Percentiles rank a stretch among this genome's conserved stretches.
Conservation (phyloP, 1,140 invertebrate genomes). For the Zophobas atratus region DNA sequence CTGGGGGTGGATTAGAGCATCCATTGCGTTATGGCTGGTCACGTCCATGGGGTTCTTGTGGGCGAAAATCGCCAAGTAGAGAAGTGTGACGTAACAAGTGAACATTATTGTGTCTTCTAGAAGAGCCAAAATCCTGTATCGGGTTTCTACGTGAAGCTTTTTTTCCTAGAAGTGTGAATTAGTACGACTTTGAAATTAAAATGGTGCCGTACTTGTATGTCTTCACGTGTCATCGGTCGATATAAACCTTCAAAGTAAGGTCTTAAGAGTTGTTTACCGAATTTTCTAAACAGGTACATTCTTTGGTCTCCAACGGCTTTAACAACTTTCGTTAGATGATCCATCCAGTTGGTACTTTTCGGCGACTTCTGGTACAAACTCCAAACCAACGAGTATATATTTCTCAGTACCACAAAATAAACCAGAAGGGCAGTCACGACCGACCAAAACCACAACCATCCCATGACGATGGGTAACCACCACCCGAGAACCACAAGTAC, state of each 20-base stretch:
- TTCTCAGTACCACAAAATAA: conserved; percentile 56
- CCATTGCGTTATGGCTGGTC: conserved; percentile 51
- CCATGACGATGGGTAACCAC: conserved; percentile 54
- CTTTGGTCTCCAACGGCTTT: conserved; percentile 22
- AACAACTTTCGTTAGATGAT: neutral
- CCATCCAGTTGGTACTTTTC: conserved; percentile 27
- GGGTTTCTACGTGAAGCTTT: conserved; percentile 1
- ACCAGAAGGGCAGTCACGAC: conserved; percentile 46
- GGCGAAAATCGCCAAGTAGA: conserved; percentile 56
- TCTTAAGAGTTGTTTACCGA: conserved; percentile 53
- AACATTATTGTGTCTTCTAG: conserved; percentile 59
- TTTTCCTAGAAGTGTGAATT: conserved; percentile 27
- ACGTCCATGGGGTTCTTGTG: conserved; percentile 51
- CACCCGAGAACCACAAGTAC: conserved; percentile 57
- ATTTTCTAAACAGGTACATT: conserved; percentile 20
- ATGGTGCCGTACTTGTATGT: conserved; percentile 22
- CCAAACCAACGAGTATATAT: conserved; percentile 44
- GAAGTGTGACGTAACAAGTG: conserved; percentile 54
- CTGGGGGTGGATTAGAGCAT: conserved; percentile 42
- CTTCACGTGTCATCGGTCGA: conserved; percentile 46
- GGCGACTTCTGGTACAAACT: neutral
- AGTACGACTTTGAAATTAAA: neutral
- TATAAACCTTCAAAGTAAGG: conserved; percentile 58
- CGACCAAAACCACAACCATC: conserved; percentile 56
- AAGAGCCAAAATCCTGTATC: conserved; percentile 9